A percentile compares a stretch with the other conserved stretches of the same genome.
Conservation (phyloP, 2,888 invertebrate species). For the Nomada flava region DNA sequence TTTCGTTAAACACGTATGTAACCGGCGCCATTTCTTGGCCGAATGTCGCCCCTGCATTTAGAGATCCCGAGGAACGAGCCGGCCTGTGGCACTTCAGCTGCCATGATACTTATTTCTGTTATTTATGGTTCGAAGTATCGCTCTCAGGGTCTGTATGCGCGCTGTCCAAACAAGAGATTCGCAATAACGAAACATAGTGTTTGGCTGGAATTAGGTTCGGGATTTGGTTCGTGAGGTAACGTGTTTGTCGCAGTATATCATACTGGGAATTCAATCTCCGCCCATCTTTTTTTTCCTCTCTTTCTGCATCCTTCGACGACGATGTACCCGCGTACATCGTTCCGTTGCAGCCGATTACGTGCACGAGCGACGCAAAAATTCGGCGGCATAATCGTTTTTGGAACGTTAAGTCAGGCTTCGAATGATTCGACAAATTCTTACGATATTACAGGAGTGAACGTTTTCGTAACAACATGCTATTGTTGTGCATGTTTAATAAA, state of each 20-base stretch:
- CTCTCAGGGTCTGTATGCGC: constrained; percentile 23
- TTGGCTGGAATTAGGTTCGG: constrained; percentile 38
- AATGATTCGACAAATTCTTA: too few relatives aligned
- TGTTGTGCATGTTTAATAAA: too few relatives aligned
- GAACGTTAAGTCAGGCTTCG: neutral
- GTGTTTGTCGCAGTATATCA: constrained; percentile 36
- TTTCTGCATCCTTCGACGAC: neutral
- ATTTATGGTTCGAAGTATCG: constrained; percentile 28
- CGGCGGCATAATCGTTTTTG: neutral
- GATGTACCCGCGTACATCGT: neutral
- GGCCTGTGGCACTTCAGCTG: neutral
- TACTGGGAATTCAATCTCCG: neutral
- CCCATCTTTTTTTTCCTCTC: neutral
- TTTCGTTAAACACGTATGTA: neutral
- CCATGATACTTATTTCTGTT: neutral
- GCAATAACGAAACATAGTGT: constrained; percentile 23
- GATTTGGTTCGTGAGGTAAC: constrained; percentile 29
- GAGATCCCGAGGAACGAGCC: neutral
- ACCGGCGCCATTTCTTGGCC: neutral
- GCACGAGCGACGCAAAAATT: too few relatives aligned
- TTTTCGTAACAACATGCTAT: too few relatives aligned
- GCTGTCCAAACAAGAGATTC: constrained; percentile 49
- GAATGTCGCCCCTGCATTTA: neutral
- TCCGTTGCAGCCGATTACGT: too few relatives aligned
- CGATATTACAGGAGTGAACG: too few relatives aligned